A percentile compares a stretch with the other conserved stretches of the same genome.
Conservation (phyloP, 2,113 vertebrate species). For the Crotalus horridus region DNA sequence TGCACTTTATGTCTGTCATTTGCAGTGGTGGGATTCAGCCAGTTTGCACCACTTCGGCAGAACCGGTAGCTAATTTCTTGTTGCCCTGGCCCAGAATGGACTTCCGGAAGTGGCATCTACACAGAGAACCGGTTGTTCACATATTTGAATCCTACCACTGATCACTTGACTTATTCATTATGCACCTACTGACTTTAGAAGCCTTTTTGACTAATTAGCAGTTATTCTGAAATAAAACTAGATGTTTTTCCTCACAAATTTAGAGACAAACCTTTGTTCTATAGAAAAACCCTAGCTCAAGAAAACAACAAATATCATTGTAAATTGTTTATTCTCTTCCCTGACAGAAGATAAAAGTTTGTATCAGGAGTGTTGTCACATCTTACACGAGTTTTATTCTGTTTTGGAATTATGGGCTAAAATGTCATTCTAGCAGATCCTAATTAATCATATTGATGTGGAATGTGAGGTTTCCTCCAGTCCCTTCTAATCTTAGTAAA, state of each 20-base stretch:
- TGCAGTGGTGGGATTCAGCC: too few relatives aligned
- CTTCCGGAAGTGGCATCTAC: too few relatives aligned
- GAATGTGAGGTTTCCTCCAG: neutral
- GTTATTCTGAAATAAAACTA: neutral
- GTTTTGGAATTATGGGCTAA: neutral
- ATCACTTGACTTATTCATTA: neutral
- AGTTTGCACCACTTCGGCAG: too few relatives aligned
- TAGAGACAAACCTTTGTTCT: accelerated
- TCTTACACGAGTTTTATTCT: neutral
- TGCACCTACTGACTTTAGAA: neutral
- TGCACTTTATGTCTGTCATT: neutral
- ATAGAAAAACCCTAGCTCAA: neutral
- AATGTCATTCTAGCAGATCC: accelerated
- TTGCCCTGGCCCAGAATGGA: too few relatives aligned
- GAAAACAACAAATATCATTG: neutral
- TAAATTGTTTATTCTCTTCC: neutral
- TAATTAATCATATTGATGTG: neutral
- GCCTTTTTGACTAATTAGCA: accelerated
- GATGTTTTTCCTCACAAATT: neutral
- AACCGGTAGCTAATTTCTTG: too few relatives aligned
- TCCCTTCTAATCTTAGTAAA: neutral
- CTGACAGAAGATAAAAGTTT: neutral
- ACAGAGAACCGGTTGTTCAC: too few relatives aligned
- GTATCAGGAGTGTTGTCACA: neutral
- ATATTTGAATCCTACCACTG: too few relatives aligned